Evolutionary conservation across 2,113 vertebrate species (phyloP).

Genomic region (Callospermophilus lateralis): DNA sequence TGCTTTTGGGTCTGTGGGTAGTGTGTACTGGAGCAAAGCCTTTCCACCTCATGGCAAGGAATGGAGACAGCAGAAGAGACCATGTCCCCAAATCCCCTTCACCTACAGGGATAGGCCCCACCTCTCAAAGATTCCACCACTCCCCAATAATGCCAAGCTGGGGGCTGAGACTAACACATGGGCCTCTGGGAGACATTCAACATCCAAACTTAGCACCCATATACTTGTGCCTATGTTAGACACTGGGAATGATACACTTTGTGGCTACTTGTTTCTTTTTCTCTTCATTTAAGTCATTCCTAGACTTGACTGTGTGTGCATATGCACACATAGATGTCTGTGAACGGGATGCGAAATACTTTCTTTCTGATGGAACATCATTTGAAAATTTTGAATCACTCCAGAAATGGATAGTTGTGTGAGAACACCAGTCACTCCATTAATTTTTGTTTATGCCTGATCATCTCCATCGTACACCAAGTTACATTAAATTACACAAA

Average conservation of each 20-base stretch:
- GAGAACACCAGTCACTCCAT: neutral
- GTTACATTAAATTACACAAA: neutral
- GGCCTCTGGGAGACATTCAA: neutral
- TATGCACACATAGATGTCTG: neutral
- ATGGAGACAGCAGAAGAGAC: neutral
- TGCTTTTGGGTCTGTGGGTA: neutral
- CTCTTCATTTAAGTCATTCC: slow-evolving; percentile 23
- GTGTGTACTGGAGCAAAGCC: neutral
- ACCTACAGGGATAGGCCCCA: too few relatives aligned
- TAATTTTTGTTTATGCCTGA: neutral
- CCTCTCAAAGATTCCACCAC: neutral
- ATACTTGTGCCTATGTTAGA: neutral
- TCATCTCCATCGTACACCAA: neutral
- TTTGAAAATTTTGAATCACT: neutral
- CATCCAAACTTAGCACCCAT: neutral
- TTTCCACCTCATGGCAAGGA: neutral
- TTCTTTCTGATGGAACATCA: neutral
- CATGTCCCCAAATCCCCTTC: neutral
- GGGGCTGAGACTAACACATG: neutral
- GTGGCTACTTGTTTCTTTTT: neutral
- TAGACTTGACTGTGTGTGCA: neutral
- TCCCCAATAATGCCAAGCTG: neutral
- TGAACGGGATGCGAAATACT: neutral
- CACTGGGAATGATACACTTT: neutral
- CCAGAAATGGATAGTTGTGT: neutral